Evolutionary conservation across 2,888 invertebrate species (phyloP).

Genomic region (Acanthoscelides obtectus): DNA sequence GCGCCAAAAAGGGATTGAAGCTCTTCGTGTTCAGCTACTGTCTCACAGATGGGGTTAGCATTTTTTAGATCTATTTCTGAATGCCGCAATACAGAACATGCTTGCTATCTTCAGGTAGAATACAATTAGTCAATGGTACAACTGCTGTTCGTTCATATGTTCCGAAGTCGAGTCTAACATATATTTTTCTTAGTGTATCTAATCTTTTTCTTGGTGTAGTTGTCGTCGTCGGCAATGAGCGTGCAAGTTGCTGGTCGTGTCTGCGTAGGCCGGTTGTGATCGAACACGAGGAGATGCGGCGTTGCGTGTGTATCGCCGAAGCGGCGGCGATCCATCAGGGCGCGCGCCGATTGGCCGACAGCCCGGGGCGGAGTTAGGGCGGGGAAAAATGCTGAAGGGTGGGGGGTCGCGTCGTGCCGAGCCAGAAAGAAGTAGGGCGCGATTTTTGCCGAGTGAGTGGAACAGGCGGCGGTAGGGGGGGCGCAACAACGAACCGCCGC

Average conservation of each 20-base stretch:
- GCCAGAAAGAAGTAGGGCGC: conserved; percentile 48
- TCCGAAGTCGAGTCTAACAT: too few relatives aligned
- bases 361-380: conserved; percentile 49
- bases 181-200: background rate
- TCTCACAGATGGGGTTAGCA: too few relatives aligned
- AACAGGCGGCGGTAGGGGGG: background rate
- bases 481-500: conserved; percentile 45
- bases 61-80: too few relatives aligned
- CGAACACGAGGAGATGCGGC: background rate
- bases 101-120: too few relatives aligned
- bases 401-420: conserved; percentile 31
- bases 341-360: conserved; percentile 46
- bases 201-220: background rate
- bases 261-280: background rate
- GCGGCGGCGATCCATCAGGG: conserved; percentile 40
- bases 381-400: conserved; percentile 47
- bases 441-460: conserved; percentile 44
- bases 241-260: background rate
- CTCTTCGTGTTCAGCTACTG: too few relatives aligned
- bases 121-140: too few relatives aligned
- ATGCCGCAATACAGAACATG: too few relatives aligned
- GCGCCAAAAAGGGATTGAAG: too few relatives aligned
- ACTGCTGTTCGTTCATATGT: too few relatives aligned
- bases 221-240: background rate
- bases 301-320: background rate